Evolutionary conservation across 2,113 vertebrate genomes (phyloP), one percentile per base, ranked within the genome.

Genomic region (Redunca redunca): DNA sequence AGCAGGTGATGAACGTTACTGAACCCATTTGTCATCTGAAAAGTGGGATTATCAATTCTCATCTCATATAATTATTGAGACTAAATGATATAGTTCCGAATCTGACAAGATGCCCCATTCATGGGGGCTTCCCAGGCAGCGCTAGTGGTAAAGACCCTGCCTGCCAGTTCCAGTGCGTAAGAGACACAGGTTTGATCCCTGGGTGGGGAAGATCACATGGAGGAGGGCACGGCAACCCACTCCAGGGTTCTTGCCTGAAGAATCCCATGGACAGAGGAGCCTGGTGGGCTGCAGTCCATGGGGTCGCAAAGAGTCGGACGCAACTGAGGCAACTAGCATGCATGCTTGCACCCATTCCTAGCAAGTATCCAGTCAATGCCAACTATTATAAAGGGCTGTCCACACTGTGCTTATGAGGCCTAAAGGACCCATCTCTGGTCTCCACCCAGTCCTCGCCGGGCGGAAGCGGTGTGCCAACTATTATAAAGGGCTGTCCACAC

Each of bases 301-400:
- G n/a, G 5, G 67, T 3, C 10, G 0, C n/a, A 12, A 5, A 11
- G n/a, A 36, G n/a, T 3, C 0, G 9, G 67, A 71, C 4, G 5
- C 0, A 4, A 71, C n/a, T 36, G n/a, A 71, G 7, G 64, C 17
- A 0, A 23, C n/a, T 1, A 23, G n/a, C 67, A 71, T 3, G n/a
- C n/a, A 17, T 16, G 3, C 33, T n/a, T 1, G 5, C 62, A 71
- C 28, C 0, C 14, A 21, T 7, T 43, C 71, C 14, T 1, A 74
- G 36, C 36, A 3, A 74, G 71, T 2, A 14, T 23, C 36, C 6
- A 0, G 12, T 43, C 12, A 43, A 36, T 36, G 64, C 64, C n/a
- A 21, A 10, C 50, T 21, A 2, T 46, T 9, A 43, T 4, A n/a
- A n/a, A 8, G n/a, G 57, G 40, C 43, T 40, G 5, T 36, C 46